A percentile compares a stretch with the other conserved stretches of the same genome.
Evolutionary conservation across 2,888 invertebrate species (phyloP).

Genomic region (Cosmorhoe ocellata): DNA sequence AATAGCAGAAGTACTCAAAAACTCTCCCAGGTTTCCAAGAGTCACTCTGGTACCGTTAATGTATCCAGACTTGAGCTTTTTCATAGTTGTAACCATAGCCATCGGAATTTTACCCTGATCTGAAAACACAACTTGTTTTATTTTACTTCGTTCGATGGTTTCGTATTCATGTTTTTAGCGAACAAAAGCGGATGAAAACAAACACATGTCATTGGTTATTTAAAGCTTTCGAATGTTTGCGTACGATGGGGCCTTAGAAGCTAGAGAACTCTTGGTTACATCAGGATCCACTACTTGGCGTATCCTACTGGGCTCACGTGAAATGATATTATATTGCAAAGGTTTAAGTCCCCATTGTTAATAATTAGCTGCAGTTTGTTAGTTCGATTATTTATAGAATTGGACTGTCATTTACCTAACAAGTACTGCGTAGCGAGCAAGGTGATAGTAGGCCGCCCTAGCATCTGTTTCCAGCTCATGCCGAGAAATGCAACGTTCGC

Average conservation of each 20-base stretch:
- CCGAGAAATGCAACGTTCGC: conserved; percentile 97
- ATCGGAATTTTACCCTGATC: conserved; percentile 95
- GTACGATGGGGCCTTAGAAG: neutral
- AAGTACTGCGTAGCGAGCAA: conserved; percentile 92
- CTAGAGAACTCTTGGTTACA: no score
- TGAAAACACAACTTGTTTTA: conserved; percentile 59
- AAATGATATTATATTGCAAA: no score
- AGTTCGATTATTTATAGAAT: neutral
- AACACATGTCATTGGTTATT: conserved; percentile 5
- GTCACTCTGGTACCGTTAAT: conserved; percentile 99
- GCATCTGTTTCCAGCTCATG: conserved; percentile 98
- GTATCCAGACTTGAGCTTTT: conserved; percentile 98
- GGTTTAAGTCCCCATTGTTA: neutral
- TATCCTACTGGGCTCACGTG: no score
- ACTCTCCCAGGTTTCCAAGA: conserved; percentile 96
- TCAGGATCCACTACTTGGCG: no score
- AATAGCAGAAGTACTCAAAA: conserved; percentile 98
- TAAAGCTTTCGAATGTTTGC: neutral
- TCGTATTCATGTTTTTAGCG: conserved; percentile 2
- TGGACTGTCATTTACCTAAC: conserved; percentile 85
- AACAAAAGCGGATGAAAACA: conserved; percentile 11
- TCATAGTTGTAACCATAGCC: conserved; percentile 98
- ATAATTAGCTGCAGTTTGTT: conserved; percentile 4
- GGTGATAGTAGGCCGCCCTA: conserved; percentile 97
- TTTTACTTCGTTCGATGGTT: neutral